Evolutionary conservation across 2,888 invertebrate genomes (phyloP).

Genomic region (Caenorhabditis imperialis): DNA sequence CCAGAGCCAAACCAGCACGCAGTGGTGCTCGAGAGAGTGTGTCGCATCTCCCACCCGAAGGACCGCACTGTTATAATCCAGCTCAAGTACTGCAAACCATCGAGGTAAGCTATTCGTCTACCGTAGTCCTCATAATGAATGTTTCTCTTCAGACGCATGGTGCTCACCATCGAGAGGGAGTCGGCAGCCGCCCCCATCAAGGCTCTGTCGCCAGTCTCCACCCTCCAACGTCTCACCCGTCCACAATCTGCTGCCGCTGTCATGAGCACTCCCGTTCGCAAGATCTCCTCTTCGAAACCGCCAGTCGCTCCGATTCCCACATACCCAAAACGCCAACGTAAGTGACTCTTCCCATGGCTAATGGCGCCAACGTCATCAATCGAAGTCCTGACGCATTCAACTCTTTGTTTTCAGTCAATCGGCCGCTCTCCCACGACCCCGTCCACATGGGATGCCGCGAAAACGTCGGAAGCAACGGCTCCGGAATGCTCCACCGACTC

Average conservation of each 20-base stretch:
- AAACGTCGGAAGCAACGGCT: constrained; percentile 25
- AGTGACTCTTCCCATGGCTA: constrained; percentile 2
- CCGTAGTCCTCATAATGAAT: too few relatives aligned
- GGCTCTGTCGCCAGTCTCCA: constrained; percentile 35
- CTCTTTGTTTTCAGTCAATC: constrained; percentile 35
- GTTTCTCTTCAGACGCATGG: constrained; percentile 42
- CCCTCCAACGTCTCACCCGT: constrained; percentile 29
- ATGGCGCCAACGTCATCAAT: background rate
- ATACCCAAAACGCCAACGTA: constrained; percentile 26
- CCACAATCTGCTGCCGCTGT: constrained; percentile 36
- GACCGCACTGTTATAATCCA: constrained; percentile 20
- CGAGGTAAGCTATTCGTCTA: constrained; percentile 36
- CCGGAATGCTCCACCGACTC: constrained; percentile 33
- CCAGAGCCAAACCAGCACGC: constrained; percentile 34
- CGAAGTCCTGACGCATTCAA: constrained; percentile 6
- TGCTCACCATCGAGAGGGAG: constrained; percentile 35
- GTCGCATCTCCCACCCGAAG: constrained; percentile 40
- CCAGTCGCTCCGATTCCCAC: constrained; percentile 35
- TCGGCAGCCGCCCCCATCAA: constrained; percentile 7
- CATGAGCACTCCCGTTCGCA: constrained; percentile 33
- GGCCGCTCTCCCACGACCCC: constrained; percentile 43
- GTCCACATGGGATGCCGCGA: constrained; percentile 39
- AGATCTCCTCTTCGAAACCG: constrained; percentile 19
- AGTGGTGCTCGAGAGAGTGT: constrained; percentile 25
- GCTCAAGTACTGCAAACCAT: constrained; percentile 43